A percentile compares a stretch with the other conserved stretches of the same genome.
These are phyloP conservation scores for Drosophila hawaiiensis DNA, from an alignment of 2,888 invertebrate species.

Conservation along the genomic window DNA sequence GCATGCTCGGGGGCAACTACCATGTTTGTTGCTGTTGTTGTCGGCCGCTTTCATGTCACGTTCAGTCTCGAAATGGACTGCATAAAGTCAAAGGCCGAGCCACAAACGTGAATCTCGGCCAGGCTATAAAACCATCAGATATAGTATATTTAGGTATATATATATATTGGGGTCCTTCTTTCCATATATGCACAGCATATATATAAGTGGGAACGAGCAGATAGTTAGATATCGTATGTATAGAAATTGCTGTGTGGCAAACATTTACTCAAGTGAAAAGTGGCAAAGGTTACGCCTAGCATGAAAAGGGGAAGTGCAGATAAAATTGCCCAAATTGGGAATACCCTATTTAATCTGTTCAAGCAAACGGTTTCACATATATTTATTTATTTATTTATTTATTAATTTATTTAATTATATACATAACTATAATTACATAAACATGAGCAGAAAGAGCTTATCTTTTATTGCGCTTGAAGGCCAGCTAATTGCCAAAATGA, in stretches of 20 bases:
- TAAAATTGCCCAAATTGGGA: background rate
- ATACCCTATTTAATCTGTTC: conserved; percentile 3
- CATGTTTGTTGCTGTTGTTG: conserved; percentile 8
- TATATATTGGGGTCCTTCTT: conserved; percentile 29
- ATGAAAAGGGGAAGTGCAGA: too few species aligned
- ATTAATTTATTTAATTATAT: background rate
- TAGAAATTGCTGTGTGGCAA: conserved; percentile 35
- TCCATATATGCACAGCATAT: conserved; percentile 5
- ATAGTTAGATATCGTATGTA: conserved; percentile 27
- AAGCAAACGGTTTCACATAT: background rate
- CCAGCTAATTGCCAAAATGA: background rate
- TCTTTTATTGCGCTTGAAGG: background rate
- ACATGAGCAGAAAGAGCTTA: background rate
- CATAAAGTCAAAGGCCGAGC: conserved; percentile 72
- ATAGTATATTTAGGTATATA: background rate
- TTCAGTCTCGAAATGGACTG: conserved; percentile 67
- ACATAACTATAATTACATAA: background rate
- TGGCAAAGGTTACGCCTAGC: conserved; percentile 12
- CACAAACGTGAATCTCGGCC: conserved; percentile 74
- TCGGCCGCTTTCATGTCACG: conserved; percentile 66
- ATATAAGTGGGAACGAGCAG: conserved; percentile 8
- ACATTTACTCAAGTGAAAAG: conserved; percentile 50
- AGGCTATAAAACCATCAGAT: conserved; percentile 63
- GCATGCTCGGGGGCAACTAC: conserved; percentile 20
- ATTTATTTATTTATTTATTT: too few species aligned